phyloP scores from a whole-genome alignment of 1,140 invertebrate genomes.

The Drosophila tristis region DNA sequence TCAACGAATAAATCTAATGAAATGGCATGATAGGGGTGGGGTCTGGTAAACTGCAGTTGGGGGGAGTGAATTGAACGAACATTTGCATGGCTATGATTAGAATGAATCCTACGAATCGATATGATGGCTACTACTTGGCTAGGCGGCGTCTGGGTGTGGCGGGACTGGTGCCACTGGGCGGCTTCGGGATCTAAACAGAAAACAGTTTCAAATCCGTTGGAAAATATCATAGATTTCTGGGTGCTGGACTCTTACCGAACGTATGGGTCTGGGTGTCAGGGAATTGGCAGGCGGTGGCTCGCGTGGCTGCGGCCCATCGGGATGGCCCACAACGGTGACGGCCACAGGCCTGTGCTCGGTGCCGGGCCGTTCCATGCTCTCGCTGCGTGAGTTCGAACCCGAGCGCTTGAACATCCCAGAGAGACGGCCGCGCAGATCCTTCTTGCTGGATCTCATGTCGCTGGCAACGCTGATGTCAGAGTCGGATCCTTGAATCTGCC shows the following conservation, averaged over 20 bases:
- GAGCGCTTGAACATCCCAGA: conserved; percentile 92
- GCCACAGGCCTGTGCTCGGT: conserved; percentile 75
- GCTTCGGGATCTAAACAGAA: conserved; percentile 71
- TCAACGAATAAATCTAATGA: conserved; percentile 48
- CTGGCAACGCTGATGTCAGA: conserved; percentile 90
- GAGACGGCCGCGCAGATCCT: conserved; percentile 91
- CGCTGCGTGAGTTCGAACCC: conserved; percentile 77
- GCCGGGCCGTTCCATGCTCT: conserved; percentile 71
- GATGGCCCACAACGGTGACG: conserved; percentile 76
- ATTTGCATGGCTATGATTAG: conserved; percentile 49
- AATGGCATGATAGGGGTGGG: conserved; percentile 14
- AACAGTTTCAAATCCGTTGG: neutral
- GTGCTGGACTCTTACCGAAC: conserved; percentile 65
- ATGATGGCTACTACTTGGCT: conserved; percentile 65
- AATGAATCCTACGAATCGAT: conserved; percentile 50
- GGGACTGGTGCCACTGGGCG: conserved; percentile 69
- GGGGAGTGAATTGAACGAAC: conserved; percentile 18
- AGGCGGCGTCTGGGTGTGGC: conserved; percentile 77
- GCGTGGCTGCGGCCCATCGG: conserved; percentile 72
- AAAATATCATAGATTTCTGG: neutral
- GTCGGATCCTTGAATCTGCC: conserved; percentile 88
- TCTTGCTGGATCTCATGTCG: conserved; percentile 87
- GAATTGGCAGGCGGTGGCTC: conserved; percentile 79
- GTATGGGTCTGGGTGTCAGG: conserved; percentile 75
- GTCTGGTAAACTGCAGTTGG: conserved; percentile 1